These are phyloP conservation scores for Parochlus steinenii DNA, from an alignment of 2,888 invertebrate genomes.

Conservation along the genomic window DNA sequence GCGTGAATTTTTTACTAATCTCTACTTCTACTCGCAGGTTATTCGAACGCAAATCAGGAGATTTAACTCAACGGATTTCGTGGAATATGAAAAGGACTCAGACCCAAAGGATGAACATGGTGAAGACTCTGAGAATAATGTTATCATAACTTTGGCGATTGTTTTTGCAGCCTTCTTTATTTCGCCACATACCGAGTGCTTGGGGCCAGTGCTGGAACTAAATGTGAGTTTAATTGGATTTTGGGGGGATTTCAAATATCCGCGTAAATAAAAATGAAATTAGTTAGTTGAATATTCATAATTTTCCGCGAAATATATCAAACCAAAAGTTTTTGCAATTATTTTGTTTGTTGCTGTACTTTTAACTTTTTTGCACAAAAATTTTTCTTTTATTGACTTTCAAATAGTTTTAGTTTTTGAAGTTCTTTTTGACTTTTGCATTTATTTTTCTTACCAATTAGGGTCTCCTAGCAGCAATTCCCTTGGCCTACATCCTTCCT, in stretches of 20 bases:
- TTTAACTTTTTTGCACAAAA: no score
- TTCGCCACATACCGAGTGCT: constrained; percentile 67
- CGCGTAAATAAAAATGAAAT: background rate
- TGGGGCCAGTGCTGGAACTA: constrained; percentile 64
- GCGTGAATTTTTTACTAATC: background rate
- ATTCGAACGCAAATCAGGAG: constrained; percentile 28
- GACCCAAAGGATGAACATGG: constrained; percentile 27
- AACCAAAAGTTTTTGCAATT: background rate
- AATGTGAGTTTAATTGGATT: constrained; percentile 39
- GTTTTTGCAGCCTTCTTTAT: constrained; percentile 50
- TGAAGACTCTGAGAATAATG: constrained; percentile 26
- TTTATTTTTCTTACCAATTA: constrained; percentile 25
- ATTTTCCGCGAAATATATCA: background rate
- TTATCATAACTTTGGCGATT: constrained; percentile 37
- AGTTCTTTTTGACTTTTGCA: constrained; percentile 10
- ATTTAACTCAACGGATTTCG: constrained; percentile 26
- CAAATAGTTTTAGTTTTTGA: background rate
- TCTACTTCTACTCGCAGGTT: constrained; percentile 20
- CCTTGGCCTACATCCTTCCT: constrained; percentile 66
- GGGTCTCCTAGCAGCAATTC: constrained; percentile 70
- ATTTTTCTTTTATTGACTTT: background rate
- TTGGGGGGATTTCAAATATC: background rate
- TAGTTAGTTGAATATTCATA: background rate
- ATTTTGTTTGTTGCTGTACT: background rate
- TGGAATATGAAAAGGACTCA: constrained; percentile 28